Conservation (phyloP, 2,888 invertebrate genomes). For the Yponomeuta evonymella region DNA sequence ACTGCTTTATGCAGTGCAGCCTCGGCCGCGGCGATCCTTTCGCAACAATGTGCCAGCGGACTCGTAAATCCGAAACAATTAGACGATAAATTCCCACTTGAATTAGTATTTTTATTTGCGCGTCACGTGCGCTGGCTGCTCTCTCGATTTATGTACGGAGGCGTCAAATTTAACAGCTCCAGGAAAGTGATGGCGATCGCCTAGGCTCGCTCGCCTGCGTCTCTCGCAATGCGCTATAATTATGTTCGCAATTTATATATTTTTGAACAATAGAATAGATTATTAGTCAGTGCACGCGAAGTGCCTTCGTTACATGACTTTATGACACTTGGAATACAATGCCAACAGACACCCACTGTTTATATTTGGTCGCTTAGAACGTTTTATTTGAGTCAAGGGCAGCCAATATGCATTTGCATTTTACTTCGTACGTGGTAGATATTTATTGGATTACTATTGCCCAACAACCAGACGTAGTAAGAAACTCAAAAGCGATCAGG, state of each 20-base stretch:
- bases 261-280: slow-evolving; percentile 39
- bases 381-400: not conserved
- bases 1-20: slow-evolving; percentile 46
- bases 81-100: slow-evolving; percentile 61
- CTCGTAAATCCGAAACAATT: slow-evolving; percentile 66
- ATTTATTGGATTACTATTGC: slow-evolving; percentile 1
- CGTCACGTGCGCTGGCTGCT: slow-evolving; percentile 60
- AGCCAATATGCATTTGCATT: not conserved
- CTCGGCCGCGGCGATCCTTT: slow-evolving; percentile 39
- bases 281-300: slow-evolving; percentile 20
- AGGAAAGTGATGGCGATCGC: slow-evolving; percentile 56
- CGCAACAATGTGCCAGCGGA: slow-evolving; percentile 51
- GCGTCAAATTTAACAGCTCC: slow-evolving; percentile 63
- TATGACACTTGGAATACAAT: slow-evolving; percentile 10
- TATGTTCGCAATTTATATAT: slow-evolving; percentile 56
- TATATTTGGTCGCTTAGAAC: slow-evolving; percentile 1
- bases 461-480: not conserved
- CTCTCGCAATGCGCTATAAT: slow-evolving; percentile 53
- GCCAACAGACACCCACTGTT: not conserved
- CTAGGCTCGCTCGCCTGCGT: slow-evolving; percentile 39
- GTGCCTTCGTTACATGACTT: slow-evolving; percentile 3
- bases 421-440: not conserved
- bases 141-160: slow-evolving; percentile 58
- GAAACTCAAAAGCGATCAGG: slow-evolving; percentile 8
- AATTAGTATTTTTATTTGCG: slow-evolving; percentile 67